A percentile compares a stretch with the other conserved stretches of the same genome.
These are phyloP conservation scores for Ashinkailepas kermadecensis DNA, from an alignment of 2,888 invertebrate species.

Conservation along the genomic window DNA sequence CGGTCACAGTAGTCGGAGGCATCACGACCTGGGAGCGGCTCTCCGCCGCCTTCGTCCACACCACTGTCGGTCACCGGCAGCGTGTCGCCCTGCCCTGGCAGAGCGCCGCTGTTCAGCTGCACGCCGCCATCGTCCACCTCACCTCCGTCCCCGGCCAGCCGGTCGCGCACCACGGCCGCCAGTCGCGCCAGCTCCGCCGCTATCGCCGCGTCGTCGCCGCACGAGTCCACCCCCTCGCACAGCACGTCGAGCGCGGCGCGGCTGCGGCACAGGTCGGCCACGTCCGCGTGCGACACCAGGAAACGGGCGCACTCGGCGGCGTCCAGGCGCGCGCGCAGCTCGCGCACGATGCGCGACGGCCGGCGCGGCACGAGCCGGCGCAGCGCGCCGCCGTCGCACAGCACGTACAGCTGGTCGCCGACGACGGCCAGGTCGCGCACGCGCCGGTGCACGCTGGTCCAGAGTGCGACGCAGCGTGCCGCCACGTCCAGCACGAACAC, in stretches of 20 bases:
- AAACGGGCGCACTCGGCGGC: conserved; percentile 15
- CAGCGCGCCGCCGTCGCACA: conserved; percentile 11
- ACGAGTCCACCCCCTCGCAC: not conserved
- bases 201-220: conserved; percentile 1
- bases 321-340: not conserved
- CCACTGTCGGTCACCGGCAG: not conserved
- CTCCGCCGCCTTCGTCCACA: not conserved
- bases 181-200: conserved; percentile 43
- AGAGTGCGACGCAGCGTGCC: not conserved
- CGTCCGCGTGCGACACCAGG: not conserved
- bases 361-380: not conserved
- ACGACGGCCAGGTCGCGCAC: conserved; percentile 8
- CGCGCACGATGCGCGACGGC: conserved; percentile 9
- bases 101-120: conserved; percentile 35
- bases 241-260: not conserved
- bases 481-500: not conserved
- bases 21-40: too few relatives aligned
- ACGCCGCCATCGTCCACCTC: conserved; percentile 31
- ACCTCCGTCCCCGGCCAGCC: not conserved
- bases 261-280: conserved; percentile 3
- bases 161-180: not conserved
- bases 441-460: conserved; percentile 5
- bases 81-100: not conserved
- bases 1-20: too few relatives aligned
- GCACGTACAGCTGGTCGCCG: conserved; percentile 18